Conservation (phyloP, 2,888 invertebrate species). For the Athripsodes cinereus region DNA sequence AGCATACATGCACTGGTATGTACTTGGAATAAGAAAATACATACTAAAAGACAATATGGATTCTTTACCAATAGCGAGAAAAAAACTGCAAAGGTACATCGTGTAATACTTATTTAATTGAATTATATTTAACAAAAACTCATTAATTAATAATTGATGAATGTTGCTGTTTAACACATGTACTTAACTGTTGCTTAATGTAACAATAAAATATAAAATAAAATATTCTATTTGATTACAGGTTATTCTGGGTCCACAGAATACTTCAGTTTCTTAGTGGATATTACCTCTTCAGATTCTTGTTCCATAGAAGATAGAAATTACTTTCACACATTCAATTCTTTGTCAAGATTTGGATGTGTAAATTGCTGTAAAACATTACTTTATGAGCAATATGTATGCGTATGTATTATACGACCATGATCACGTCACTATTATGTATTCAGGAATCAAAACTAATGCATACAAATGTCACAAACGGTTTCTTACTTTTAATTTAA, state of each 20-base stretch:
- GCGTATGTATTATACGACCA: no score
- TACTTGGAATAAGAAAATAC: constrained; percentile 76
- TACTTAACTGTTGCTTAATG: neutral
- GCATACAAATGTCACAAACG: no score
- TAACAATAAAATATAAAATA: constrained; percentile 37
- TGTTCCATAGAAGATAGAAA: constrained; percentile 35
- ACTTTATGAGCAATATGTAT: no score
- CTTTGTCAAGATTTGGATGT: neutral
- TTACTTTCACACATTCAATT: neutral
- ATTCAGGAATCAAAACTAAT: no score
- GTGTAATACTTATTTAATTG: no score
- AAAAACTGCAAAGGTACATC: constrained; percentile 57
- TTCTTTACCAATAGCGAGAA: constrained; percentile 57
- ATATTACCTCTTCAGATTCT: constrained; percentile 47
- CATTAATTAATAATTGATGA: no score
- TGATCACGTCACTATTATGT: no score
- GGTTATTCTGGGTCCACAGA: constrained; percentile 64
- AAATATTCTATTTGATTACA: constrained; percentile 38
- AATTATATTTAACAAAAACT: neutral
- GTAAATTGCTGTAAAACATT: no score
- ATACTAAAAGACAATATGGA: constrained; percentile 71
- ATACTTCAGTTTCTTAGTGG: constrained; percentile 56
- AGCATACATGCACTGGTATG: constrained; percentile 70
- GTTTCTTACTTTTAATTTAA: no score
- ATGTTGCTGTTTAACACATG: neutral